Percentiles rank a stretch among this genome's conserved stretches.
These are phyloP conservation scores for Mandrillus leucophaeus DNA, from an alignment of 2,113 vertebrate species.

Conservation along the genomic window DNA sequence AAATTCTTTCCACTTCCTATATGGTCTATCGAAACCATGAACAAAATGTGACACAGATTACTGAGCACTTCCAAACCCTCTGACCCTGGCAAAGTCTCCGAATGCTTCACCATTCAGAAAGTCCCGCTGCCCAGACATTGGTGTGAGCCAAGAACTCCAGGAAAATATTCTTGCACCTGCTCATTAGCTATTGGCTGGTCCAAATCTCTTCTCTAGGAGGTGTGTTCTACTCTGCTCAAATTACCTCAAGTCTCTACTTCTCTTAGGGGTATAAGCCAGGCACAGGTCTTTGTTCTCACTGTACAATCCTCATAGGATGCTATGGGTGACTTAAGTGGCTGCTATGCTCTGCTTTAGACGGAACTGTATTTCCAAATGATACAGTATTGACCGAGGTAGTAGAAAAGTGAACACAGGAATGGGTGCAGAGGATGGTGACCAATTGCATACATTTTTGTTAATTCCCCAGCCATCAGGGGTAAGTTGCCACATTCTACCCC, in stretches of 20 bases:
- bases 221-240: accelerated
- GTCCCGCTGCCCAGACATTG: accelerated
- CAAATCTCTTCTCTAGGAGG: background rate
- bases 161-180: no score
- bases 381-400: no score
- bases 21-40: background rate
- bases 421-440: accelerated
- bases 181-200: background rate
- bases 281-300: background rate
- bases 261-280: background rate
- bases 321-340: no score
- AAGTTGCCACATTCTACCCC: background rate
- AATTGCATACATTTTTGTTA: background rate
- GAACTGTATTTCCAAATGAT: background rate
- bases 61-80: background rate
- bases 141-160: background rate
- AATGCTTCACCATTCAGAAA: background rate
- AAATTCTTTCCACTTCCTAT: background rate
- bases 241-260: background rate
- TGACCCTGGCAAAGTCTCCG: background rate
- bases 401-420: background rate
- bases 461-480: background rate
- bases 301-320: accelerated
- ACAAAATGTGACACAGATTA: background rate
- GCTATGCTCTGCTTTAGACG: background rate